Base-by-base conservation (phyloP, 2,797 vertebrate species). In the Platyrinchus mystaceus region DNA sequence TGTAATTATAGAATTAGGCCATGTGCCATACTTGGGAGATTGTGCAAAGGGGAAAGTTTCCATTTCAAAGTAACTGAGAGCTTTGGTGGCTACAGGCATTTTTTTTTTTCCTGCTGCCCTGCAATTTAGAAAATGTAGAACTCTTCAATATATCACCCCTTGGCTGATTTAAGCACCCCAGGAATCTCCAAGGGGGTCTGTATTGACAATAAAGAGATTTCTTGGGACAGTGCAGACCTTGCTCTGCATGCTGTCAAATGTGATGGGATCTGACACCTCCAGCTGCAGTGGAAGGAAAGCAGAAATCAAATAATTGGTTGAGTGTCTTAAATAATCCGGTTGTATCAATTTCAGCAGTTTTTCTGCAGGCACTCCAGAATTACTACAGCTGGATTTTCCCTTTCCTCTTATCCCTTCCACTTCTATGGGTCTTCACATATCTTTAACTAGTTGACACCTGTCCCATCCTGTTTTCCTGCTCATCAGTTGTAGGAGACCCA, bases 1-100 rank as follows among this genome's bases (percentile, higher is more conserved):
- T 87, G 60, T 52, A 71, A 69, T 90, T 89, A 90, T 10, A 71
- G 24, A 87, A 95, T 92, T 93, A 95, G 91, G 93, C 75, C 76
- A 82, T 44, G 24, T 82, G 87, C 92, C 82, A 76, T 82, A 43
- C 43, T 36, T 53, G n/a, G 62, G 81, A 93, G 60, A 66, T 55
- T 90, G 84, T 88, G 58, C 34, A 68, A 79, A 84, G 73, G 39
- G 50, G 32, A 80, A 91, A 62, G 79, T 83, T 95, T 93, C 74
- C 18, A 27, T 90, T 92, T 84, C 85, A 67, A 52, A 85, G 46
- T 43, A 68, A 73, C 80, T 13, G 4, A 77, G 55, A 80, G 17
- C 50, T 52, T 75, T 5, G 7, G 68, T 83, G 68, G 79, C 23
- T 56, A 36, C 0, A 3, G 56, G 10, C 21, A 5, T 34, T 52